Base-by-base conservation (phyloP, 2,113 vertebrate species). In the Callipepla californica region DNA sequence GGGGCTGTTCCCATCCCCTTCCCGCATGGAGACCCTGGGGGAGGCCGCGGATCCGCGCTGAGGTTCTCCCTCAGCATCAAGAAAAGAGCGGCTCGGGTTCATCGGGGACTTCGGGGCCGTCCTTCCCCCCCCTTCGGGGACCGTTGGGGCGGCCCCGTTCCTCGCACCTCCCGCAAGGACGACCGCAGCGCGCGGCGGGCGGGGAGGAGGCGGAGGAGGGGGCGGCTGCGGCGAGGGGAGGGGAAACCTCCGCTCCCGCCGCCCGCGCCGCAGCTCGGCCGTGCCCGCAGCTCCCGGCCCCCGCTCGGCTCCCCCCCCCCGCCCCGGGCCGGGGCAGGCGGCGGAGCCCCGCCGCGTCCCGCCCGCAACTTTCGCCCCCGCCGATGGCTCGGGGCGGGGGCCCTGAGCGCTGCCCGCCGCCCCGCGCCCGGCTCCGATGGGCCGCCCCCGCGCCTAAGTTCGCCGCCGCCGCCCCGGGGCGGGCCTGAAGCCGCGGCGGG, bases 371-470 rank as follows among this genome's bases (percentile, higher is more conserved):
- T 50, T 50, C 48, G 48, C 48, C 48, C 48, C 48, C 48, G 48
- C 48, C 22, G 48, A 50, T 50, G 48, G 48, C 48, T 50, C 48
- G 13, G 48, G 48, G 48, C 48, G 48, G 48, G 48, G 48, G 22
- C 48, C 48, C 22, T 50, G 48, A 50, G 48, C 22, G 48, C 48
- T 50, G 48, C 22, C 48, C 48, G 48, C 48, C 48, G 48, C 48
- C 48, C 48, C 48, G 22, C 48, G 48, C 48, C 48, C 48, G 48
- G 32, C 55, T 51, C 70, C 51, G 53, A 75, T 67, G 84, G 89
- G 72, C 77, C 58, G 47, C 47, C 50, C 50, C 90, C 62, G 55
- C 67, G 69, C 70, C 32, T 76, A 93, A 96, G 76, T 97, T 96
- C 55, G 61, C 93, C 28, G 7, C 69, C 66, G 48, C 68, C 81